These are phyloP conservation scores for Caenorhabditis zanzibari DNA, from an alignment of 2,888 invertebrate species.

Conservation along the genomic window DNA sequence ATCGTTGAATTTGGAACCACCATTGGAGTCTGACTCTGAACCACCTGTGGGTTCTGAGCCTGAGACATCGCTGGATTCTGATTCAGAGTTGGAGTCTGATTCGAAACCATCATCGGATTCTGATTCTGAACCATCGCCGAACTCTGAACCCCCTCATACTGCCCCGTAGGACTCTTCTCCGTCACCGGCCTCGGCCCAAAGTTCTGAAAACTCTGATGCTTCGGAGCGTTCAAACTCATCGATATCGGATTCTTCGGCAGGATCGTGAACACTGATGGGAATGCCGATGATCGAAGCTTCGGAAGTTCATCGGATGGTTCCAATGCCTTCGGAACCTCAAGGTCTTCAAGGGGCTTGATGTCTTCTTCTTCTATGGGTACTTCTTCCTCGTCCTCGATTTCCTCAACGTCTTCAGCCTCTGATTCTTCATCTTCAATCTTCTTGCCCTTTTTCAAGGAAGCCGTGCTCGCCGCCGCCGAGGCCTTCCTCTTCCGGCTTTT, in stretches of 20 bases:
- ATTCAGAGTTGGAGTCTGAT: no score
- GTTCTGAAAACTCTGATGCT: no score
- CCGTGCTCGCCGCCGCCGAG: not conserved
- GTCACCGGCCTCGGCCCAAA: no score
- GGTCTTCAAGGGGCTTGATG: not conserved
- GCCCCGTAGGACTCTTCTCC: not conserved
- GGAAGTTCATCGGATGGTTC: no score
- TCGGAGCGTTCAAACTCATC: no score
- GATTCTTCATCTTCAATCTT: not conserved
- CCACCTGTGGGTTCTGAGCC: not conserved
- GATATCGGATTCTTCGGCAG: no score
- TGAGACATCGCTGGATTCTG: not conserved
- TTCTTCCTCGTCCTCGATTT: not conserved
- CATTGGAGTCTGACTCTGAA: not conserved
- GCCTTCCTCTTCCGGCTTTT: constrained; percentile 31
- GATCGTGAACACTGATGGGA: no score
- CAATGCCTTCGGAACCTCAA: no score
- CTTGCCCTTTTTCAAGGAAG: not conserved
- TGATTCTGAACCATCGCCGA: not conserved
- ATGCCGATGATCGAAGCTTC: no score
- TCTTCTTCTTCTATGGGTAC: not conserved
- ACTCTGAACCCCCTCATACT: not conserved
- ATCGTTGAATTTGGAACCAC: no score
- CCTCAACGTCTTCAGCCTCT: not conserved
- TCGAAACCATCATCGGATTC: not conserved